Evolutionary conservation across 2,888 invertebrate species (phyloP).

Genomic region (Abscondita cerata): DNA sequence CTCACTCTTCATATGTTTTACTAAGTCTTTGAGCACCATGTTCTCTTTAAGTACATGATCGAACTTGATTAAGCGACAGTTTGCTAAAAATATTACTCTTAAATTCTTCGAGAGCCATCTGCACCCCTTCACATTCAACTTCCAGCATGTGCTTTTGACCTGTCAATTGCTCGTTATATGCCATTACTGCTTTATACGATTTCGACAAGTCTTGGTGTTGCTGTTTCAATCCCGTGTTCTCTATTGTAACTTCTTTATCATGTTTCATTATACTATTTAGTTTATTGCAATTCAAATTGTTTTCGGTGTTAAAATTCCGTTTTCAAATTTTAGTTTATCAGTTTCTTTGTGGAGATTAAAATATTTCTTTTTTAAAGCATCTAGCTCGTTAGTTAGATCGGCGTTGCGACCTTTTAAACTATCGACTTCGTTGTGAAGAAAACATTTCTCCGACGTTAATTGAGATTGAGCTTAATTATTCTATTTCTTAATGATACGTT

Average conservation of each 20-base stretch:
- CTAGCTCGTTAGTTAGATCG: conserved; percentile 27
- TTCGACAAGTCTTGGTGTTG: conserved; percentile 5
- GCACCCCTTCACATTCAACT: conserved; percentile 16
- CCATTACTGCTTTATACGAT: conserved; percentile 16
- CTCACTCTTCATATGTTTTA: conserved; percentile 40
- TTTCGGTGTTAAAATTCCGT: too few species aligned
- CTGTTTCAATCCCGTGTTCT: too few species aligned
- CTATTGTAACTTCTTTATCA: too few species aligned
- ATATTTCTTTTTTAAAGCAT: conserved; percentile 14
- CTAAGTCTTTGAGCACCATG: conserved; percentile 37
- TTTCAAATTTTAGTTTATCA: conserved; percentile 1
- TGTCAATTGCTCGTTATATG: conserved; percentile 18
- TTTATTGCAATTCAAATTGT: too few species aligned
- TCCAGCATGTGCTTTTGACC: conserved; percentile 17
- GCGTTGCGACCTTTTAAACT: conserved; percentile 16
- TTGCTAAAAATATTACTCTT: conserved; percentile 11
- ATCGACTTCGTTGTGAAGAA: conserved; percentile 34
- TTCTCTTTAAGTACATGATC: conserved; percentile 37
- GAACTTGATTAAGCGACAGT: conserved; percentile 29
- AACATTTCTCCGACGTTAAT: conserved; percentile 31
- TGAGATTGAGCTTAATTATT: conserved; percentile 31
- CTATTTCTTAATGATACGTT: conserved; percentile 32
- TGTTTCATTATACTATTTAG: too few species aligned
- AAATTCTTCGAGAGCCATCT: conserved; percentile 9
- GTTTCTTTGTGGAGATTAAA: background rate